Conservation (phyloP, 2,888 invertebrate genomes). For the Anodontia alba region DNA sequence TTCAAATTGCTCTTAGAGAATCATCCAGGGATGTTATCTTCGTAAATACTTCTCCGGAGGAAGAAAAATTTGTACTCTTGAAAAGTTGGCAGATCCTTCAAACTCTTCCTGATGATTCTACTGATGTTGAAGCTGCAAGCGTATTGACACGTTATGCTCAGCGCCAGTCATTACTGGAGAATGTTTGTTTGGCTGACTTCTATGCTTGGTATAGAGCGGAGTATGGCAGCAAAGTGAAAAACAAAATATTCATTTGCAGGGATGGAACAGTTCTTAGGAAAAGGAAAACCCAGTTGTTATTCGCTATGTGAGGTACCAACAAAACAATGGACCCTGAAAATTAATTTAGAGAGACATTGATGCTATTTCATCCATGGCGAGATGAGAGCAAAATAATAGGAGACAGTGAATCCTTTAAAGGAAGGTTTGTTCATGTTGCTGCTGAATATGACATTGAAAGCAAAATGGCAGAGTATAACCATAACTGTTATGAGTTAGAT, state of each 20-base stretch:
- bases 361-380: constrained; percentile 31
- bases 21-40: constrained; percentile 36
- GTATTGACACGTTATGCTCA: constrained; percentile 50
- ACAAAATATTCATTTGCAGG: too few species aligned
- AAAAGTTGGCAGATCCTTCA: constrained; percentile 61
- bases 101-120: constrained; percentile 37
- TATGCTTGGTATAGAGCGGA: neutral
- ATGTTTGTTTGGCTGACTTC: constrained; percentile 51
- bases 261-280: neutral
- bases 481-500: too few species aligned
- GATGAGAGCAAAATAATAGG: constrained; percentile 22
- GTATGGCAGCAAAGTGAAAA: too few species aligned
- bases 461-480: neutral
- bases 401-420: neutral
- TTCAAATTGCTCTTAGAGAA: constrained; percentile 56
- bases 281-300: constrained; percentile 17
- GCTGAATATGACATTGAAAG: neutral
- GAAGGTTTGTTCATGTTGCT: neutral
- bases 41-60: constrained; percentile 60
- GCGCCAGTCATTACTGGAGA: constrained; percentile 39
- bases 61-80: constrained; percentile 63
- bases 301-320: constrained; percentile 28
- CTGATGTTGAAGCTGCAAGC: constrained; percentile 21
- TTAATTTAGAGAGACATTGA: constrained; percentile 26
- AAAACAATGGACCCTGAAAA: constrained; percentile 26